These are phyloP conservation scores for Scotopteryx bipunctaria DNA, from an alignment of 2,888 invertebrate genomes.

Conservation along the genomic window DNA sequence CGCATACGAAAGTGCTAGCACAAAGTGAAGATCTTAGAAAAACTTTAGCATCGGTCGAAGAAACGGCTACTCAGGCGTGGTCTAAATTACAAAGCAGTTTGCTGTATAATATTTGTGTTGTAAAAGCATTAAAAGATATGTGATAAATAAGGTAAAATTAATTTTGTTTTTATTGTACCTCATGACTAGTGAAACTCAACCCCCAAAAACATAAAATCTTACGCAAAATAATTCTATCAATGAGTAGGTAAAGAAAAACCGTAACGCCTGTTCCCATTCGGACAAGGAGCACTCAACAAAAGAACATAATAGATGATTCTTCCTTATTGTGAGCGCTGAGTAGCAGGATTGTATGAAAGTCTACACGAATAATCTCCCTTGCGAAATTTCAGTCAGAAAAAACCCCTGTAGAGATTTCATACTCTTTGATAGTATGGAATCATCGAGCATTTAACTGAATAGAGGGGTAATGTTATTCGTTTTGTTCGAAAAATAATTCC, in stretches of 20 bases:
- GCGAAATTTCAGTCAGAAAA: slow-evolving; percentile 37
- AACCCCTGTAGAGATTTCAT: slow-evolving; percentile 11
- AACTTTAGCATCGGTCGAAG: slow-evolving; percentile 82
- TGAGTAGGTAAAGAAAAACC: slow-evolving; percentile 41
- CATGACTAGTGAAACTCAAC: not conserved
- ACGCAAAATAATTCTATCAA: slow-evolving; percentile 40
- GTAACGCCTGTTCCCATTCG: slow-evolving; percentile 40
- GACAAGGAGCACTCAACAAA: slow-evolving; percentile 51
- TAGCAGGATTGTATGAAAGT: slow-evolving; percentile 56
- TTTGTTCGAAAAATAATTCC: no score
- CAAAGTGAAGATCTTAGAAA: slow-evolving; percentile 80
- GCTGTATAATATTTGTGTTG: slow-evolving; percentile 89
- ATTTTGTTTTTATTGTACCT: slow-evolving; percentile 29
- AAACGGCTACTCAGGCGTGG: slow-evolving; percentile 86
- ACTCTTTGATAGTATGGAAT: slow-evolving; percentile 11
- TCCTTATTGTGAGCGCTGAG: slow-evolving; percentile 56
- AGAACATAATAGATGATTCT: slow-evolving; percentile 62
- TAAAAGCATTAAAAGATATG: slow-evolving; percentile 88
- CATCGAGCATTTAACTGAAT: no score
- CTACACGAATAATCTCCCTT: slow-evolving; percentile 49
- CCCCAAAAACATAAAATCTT: slow-evolving; percentile 1
- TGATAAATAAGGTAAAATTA: slow-evolving; percentile 40
- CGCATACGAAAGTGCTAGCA: slow-evolving; percentile 86
- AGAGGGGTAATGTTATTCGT: no score
- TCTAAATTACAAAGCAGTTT: slow-evolving; percentile 86